phyloP scores from a whole-genome alignment of 2,797 vertebrate species.

The Pachyuromys duprasi region DNA sequence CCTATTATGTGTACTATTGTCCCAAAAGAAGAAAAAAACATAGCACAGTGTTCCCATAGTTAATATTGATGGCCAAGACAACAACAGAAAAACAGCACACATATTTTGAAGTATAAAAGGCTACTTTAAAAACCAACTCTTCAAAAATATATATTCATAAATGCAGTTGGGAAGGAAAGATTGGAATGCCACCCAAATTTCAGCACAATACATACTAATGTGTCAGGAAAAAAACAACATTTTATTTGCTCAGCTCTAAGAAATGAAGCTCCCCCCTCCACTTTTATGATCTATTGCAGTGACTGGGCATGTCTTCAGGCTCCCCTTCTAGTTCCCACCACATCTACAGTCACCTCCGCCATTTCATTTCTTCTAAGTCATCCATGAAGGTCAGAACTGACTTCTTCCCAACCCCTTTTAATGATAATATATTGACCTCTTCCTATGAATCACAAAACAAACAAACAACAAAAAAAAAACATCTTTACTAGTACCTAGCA shows the following conservation, averaged over 20 bases:
- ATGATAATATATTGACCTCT: neutral
- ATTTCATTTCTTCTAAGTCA: neutral
- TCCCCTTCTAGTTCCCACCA: neutral
- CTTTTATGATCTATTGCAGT: neutral
- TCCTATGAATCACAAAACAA: neutral
- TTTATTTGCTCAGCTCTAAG: neutral
- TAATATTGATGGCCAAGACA: constrained; percentile 87
- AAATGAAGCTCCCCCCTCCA: neutral
- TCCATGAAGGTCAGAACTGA: neutral
- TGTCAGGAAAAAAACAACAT: neutral
- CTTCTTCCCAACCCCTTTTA: neutral
- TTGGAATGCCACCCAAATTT: constrained; percentile 76
- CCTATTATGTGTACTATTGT: constrained; percentile 86
- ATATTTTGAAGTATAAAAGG: constrained; percentile 82
- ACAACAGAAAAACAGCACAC: constrained; percentile 48
- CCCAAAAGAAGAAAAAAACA: constrained; percentile 84
- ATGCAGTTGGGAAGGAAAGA: constrained; percentile 50
- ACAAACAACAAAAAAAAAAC: too few relatives aligned
- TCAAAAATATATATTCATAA: constrained; percentile 61
- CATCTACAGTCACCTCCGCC: neutral
- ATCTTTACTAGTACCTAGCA: neutral
- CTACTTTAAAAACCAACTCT: constrained; percentile 55
- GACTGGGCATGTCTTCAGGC: neutral
- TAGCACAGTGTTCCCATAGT: constrained; percentile 86
- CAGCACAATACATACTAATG: constrained; percentile 77